phyloP scores from a whole-genome alignment of 2,113 vertebrate genomes.

The Hippocampus mohnikei region DNA sequence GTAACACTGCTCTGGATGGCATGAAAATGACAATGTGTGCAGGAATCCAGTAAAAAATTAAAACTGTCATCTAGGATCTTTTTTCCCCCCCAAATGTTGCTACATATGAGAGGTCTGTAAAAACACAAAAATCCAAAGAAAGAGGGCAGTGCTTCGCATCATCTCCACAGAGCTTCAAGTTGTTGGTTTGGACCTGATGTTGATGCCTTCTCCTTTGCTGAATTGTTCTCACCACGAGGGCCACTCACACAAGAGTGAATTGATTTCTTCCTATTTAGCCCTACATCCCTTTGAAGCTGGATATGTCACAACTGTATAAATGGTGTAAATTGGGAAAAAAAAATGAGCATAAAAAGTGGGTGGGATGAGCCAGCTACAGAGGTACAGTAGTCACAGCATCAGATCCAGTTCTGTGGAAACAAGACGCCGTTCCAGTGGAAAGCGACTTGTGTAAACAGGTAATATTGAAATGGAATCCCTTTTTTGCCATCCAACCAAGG shows the following conservation, averaged over 20 bases:
- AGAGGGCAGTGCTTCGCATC: conserved; percentile 3
- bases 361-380: not conserved
- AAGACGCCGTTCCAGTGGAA: not conserved
- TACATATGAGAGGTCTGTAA: not conserved
- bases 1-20: not conserved
- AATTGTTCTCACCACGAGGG: not conserved
- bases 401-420: not conserved
- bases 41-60: not conserved
- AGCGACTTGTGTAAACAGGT: not conserved
- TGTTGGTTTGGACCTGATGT: not conserved
- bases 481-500: not conserved
- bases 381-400: conserved; percentile 9
- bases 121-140: not conserved
- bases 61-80: not conserved
- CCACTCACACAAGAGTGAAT: not conserved
- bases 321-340: not conserved
- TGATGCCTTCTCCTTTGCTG: not conserved
- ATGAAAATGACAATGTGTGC: not conserved
- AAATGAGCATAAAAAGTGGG: not conserved
- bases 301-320: not conserved
- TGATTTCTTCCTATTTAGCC: not conserved
- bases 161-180: not conserved
- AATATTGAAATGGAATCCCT: not conserved
- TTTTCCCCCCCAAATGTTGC: not conserved
- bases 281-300: not conserved